These are phyloP conservation scores for Channallabes apus DNA, from an alignment of 2,797 vertebrate genomes.

Conservation along the genomic window DNA sequence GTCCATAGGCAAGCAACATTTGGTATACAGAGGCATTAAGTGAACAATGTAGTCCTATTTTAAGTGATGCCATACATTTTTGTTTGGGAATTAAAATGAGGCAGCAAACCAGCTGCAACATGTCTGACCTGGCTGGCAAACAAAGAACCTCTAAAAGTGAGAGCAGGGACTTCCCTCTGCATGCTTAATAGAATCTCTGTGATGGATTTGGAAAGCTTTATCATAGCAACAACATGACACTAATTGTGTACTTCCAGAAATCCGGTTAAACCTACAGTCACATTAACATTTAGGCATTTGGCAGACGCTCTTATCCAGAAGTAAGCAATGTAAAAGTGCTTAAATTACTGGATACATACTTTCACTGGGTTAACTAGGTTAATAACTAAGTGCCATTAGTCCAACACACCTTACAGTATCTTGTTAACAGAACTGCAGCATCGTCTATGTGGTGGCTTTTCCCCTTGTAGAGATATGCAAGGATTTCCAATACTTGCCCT, in stretches of 20 bases:
- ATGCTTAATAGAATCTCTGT: not conserved
- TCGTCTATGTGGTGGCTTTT: not conserved
- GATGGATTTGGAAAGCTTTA: not conserved
- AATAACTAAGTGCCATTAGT: no score
- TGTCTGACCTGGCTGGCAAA: constrained; percentile 44
- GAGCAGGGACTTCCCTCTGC: constrained; percentile 27
- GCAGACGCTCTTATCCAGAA: no score
- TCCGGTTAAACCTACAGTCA: constrained; percentile 26
- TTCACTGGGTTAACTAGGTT: no score
- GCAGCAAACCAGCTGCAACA: constrained; percentile 54
- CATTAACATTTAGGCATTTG: no score
- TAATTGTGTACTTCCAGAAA: not conserved
- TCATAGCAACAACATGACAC: constrained; percentile 2
- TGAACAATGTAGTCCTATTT: not conserved
- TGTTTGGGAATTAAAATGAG: constrained; percentile 40
- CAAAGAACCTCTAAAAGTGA: constrained; percentile 37
- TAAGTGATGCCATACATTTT: constrained; percentile 35
- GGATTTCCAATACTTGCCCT: not conserved
- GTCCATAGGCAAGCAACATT: not conserved
- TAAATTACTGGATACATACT: no score
- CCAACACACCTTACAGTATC: no score
- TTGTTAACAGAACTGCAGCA: not conserved
- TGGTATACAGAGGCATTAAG: not conserved
- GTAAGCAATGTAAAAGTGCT: no score
- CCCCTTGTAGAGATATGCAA: not conserved